Evolutionary conservation across 2,888 invertebrate species (phyloP), one percentile per base, ranked within the genome.

Genomic region (Temnothorax unifasciatus): DNA sequence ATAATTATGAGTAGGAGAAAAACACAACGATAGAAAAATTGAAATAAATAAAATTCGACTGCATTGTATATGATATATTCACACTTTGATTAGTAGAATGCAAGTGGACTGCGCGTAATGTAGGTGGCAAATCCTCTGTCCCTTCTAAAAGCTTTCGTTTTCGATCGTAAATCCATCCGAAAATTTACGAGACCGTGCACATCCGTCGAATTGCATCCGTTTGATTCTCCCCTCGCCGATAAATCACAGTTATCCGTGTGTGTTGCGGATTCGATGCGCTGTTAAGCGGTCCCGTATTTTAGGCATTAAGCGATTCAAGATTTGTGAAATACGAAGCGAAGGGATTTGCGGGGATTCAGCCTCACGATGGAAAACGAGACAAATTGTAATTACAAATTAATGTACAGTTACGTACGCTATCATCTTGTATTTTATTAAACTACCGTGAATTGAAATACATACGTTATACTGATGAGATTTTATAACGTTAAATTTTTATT

Each of bases 251-350:
- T 79, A 79, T 79, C 71, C 79, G 44, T 47, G 79, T 73, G 34
- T 47, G 59, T 38, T 59, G 73, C 18, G 73, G 47, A 59, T 59
- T 59, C 59, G 73, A 81, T 73, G 73, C 47, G 73, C 79, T 59
- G 79, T 81, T 81, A 81, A 81, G 59, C 79, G 59, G n/a, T 57
- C 44, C 21, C 71, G 57, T 81, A 81, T 73, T 73, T 81, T 47
- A 81, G 79, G 59, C 59, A 81, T 81, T 71, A 79, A 79, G 57
- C 71, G 71, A 59, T 71, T 71, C 79, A 81, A 81, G 79, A 81
- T 81, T 73, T 59, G 79, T 47, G 57, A 44, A 79, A 71, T 59
- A 71, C 77, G 41, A 44, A 77, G 79, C 21, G 59, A 47, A 47
- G 47, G 44, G 47, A 81, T 81, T 81, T 59, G 47, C 73, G 13